Conservation (phyloP, 2,888 invertebrate species). For the Mantis religiosa region DNA sequence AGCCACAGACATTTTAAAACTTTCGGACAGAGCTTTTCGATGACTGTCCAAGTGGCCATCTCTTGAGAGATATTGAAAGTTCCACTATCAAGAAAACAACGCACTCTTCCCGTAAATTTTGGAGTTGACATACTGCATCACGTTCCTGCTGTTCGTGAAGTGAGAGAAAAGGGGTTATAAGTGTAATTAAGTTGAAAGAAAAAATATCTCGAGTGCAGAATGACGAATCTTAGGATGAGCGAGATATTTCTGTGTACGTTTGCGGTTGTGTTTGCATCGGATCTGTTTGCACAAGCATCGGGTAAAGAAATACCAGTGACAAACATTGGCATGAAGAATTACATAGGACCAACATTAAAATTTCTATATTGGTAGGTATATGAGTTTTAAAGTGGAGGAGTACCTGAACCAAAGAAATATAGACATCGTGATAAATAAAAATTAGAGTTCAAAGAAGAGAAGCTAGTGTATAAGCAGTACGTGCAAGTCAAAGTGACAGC, state of each 20-base stretch:
- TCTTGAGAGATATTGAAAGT: neutral
- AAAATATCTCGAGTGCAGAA: neutral
- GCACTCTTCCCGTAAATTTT: neutral
- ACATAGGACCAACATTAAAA: constrained; percentile 72
- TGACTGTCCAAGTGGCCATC: neutral
- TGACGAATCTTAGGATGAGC: neutral
- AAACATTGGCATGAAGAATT: constrained; percentile 67
- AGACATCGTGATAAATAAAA: neutral
- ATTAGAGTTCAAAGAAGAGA: no score
- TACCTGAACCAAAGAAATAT: neutral
- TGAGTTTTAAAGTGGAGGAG: neutral
- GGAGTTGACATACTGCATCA: neutral
- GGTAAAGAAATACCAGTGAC: constrained; percentile 59
- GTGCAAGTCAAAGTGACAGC: no score
- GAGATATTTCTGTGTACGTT: neutral
- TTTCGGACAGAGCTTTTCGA: neutral
- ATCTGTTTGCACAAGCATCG: neutral
- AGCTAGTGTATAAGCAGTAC: no score
- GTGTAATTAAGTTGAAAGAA: neutral
- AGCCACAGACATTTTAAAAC: constrained; percentile 14
- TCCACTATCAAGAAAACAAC: neutral
- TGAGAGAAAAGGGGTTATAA: neutral
- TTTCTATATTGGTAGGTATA: constrained; percentile 78
- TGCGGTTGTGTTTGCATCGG: neutral
- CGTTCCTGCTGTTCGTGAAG: neutral